Conservation (phyloP, 1,140 invertebrate species). For the Halesus radiatus region DNA sequence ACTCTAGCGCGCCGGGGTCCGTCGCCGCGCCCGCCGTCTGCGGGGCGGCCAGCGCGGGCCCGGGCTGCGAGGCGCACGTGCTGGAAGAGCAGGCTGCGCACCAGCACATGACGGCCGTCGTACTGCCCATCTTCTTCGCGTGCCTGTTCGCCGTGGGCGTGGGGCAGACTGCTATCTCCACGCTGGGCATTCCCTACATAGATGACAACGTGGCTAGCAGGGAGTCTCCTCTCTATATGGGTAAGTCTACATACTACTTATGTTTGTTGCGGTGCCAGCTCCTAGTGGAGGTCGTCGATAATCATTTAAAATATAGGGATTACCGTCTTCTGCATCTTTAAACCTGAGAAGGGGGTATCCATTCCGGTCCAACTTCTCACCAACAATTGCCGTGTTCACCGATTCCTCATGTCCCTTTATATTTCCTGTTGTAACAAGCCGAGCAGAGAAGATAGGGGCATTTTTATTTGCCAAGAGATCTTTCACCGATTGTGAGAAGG, state of each 20-base stretch:
- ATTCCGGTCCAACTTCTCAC: no score
- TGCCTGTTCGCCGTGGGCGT: slow-evolving; percentile 91
- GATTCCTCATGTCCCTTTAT: no score
- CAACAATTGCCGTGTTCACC: no score
- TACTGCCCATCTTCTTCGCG: slow-evolving; percentile 88
- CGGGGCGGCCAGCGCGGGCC: slow-evolving; percentile 58
- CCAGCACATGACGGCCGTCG: slow-evolving; percentile 82
- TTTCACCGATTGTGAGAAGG: no score
- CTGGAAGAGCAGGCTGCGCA: slow-evolving; percentile 76
- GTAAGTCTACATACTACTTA: slow-evolving; percentile 64
- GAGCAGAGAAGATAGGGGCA: no score
- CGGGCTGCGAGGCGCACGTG: slow-evolving; percentile 63
- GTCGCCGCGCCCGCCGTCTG: slow-evolving; percentile 59
- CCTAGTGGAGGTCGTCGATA: no score
- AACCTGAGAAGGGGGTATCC: no score
- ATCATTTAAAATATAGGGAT: no score
- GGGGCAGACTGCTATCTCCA: slow-evolving; percentile 93
- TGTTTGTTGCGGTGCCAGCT: neutral
- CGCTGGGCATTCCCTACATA: slow-evolving; percentile 93
- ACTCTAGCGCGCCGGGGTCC: slow-evolving; percentile 71
- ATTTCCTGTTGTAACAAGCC: no score
- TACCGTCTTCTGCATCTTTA: no score
- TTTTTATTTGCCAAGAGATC: no score
- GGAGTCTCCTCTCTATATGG: slow-evolving; percentile 94
- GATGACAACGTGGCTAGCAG: slow-evolving; percentile 93